phyloP scores from a whole-genome alignment of 1,140 invertebrate species.

The Choristoneura fumiferana region DNA sequence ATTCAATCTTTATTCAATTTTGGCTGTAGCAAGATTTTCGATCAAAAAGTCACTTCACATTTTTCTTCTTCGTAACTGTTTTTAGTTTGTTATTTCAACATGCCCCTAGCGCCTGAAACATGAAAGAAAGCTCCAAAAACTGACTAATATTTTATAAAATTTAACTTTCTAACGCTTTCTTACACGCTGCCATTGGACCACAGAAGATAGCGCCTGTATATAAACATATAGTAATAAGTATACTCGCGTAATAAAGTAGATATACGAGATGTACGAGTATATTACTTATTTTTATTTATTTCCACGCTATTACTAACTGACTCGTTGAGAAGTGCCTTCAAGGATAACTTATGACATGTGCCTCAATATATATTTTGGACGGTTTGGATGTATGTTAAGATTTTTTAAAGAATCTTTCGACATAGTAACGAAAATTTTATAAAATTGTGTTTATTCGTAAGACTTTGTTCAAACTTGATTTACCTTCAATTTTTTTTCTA shows the following conservation, averaged over 20 bases:
- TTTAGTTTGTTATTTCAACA: background rate
- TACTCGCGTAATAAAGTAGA: no score
- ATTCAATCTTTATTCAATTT: no score
- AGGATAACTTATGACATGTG: constrained; percentile 41
- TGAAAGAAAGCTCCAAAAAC: background rate
- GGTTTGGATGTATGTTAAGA: background rate
- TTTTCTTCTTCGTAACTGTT: no score
- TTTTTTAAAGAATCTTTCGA: background rate
- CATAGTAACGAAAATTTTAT: background rate
- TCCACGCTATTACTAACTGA: background rate
- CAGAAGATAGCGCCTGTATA: constrained; percentile 15
- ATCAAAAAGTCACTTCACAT: no score
- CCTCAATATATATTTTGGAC: constrained; percentile 27
- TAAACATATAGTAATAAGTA: background rate
- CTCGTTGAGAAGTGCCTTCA: constrained; percentile 37
- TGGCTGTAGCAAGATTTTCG: no score
- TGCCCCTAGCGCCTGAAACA: background rate
- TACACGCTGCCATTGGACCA: constrained; percentile 39
- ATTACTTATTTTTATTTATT: no score
- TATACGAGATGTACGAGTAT: constrained; percentile 4
- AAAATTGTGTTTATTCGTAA: background rate
- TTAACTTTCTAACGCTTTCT: constrained; percentile 26
- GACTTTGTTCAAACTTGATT: background rate
- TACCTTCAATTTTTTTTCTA: background rate
- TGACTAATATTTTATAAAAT: constrained; percentile 18